These are phyloP conservation scores for Strongylocentrotus purpuratus DNA, from an alignment of 35 echinoderm and acorn worm species.

Conservation along the genomic window DNA sequence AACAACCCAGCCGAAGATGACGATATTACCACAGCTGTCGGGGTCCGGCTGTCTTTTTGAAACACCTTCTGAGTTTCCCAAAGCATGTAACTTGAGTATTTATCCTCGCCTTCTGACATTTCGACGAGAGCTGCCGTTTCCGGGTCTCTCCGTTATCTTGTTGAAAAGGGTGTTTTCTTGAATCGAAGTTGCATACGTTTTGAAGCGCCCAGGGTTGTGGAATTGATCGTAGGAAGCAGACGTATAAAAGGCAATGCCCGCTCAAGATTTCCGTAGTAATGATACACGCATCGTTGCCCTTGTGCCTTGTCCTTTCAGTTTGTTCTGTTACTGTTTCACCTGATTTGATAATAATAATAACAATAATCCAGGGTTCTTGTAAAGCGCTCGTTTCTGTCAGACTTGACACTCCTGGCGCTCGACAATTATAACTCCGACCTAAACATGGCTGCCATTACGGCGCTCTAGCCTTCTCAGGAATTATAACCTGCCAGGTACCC, in stretches of 20 bases:
- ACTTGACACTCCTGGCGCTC: no score
- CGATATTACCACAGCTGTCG: no score
- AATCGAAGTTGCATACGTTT: slow-evolving; percentile 2
- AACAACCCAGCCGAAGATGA: no score
- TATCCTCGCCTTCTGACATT: not conserved
- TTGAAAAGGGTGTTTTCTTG: not conserved
- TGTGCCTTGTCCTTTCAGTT: not conserved
- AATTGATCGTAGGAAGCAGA: not conserved
- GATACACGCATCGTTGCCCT: not conserved
- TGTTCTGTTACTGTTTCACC: no score
- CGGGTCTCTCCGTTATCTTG: not conserved
- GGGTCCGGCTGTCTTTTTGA: not conserved
- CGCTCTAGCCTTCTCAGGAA: no score
- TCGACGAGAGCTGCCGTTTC: not conserved
- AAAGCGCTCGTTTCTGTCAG: no score
- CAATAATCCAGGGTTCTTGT: no score
- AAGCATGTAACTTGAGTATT: not conserved
- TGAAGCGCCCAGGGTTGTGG: not conserved
- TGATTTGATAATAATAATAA: no score
- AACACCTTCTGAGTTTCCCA: not conserved
- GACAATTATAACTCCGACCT: no score
- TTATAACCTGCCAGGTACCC: no score
- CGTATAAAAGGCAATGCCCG: not conserved
- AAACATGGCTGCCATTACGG: no score
- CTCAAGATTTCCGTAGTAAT: not conserved